Conservation (phyloP, 2,888 invertebrate genomes). For the Drosophila stalkeri region DNA sequence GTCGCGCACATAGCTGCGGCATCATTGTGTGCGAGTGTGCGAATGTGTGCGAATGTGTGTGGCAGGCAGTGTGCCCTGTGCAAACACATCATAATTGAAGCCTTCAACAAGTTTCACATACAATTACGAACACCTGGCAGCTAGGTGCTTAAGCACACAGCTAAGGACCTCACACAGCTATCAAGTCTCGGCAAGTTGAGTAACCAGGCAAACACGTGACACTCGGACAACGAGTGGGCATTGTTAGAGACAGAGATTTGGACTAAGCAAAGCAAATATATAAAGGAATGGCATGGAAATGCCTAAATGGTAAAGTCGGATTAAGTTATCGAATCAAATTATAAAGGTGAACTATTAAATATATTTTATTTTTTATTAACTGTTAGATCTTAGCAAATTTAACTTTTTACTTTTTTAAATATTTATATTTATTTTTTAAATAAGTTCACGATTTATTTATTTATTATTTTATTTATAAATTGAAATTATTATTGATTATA, state of each 20-base stretch:
- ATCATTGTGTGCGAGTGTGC: slow-evolving; percentile 26
- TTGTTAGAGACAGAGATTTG: not conserved
- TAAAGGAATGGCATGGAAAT: not conserved
- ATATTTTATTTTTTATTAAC: no score
- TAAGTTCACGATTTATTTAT: no score
- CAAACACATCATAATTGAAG: slow-evolving; percentile 78
- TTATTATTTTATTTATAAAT: not conserved
- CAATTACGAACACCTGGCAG: slow-evolving; percentile 63
- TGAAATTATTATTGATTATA: no score
- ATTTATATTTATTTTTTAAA: no score
- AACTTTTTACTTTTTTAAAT: no score
- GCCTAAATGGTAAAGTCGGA: not conserved
- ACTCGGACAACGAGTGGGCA: slow-evolving; percentile 15
- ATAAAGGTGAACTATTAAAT: no score
- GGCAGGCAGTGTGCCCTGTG: slow-evolving; percentile 22
- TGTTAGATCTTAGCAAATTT: no score
- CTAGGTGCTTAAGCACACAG: slow-evolving; percentile 37
- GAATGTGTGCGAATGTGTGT: slow-evolving; percentile 18
- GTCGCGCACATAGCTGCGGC: slow-evolving; percentile 59
- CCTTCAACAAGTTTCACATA: slow-evolving; percentile 80
- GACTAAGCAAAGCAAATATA: not conserved
- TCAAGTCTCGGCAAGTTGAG: not conserved
- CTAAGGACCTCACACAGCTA: slow-evolving; percentile 1
- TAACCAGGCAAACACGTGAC: slow-evolving; percentile 13
- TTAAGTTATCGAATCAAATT: not conserved